Evolutionary conservation across 2,888 invertebrate genomes (phyloP), one percentile per base, ranked within the genome.

Genomic region (Helicoverpa assulta): DNA sequence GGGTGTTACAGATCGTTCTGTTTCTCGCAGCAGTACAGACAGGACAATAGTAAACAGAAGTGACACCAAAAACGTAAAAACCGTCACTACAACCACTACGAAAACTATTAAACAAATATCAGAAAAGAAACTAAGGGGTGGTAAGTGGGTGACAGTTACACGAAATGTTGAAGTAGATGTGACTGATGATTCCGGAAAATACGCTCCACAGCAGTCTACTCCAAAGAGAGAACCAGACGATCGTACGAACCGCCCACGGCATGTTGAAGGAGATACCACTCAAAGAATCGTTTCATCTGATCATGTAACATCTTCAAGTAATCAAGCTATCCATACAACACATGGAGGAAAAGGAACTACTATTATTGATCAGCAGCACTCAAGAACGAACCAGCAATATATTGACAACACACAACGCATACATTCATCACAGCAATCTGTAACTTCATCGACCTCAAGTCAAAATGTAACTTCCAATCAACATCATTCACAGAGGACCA

Each of bases 161-260:
- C 92, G 96, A 79, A 96, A 97, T 84, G 96, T 97, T 90, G 97
- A 97, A 90, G 97, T 98, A 0, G 97, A 97, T 70, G 96, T 97
- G 65, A 76, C 78, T 59, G 87, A 86, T 40, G 86, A 91, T 58
- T 80, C 80, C 14, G 86, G 81, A 57, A 86, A 79, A 70, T 64
- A 76, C 10, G 65, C 65, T 29, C 70, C 80, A 7, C 81, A 73
- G 54, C 72, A 73, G 33, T 66, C 71, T 43, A 64, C 80, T 59
- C 54, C 67, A n/a, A 80, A 73, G 47, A 79, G 81, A 77, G 82
- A 81, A n/a, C 70, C 76, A 53, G 85, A 85, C 53, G 84, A 86
- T 50, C 82, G 78, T 40, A 67, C 76, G 19, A 76, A 71, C n/a
- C 86, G 84, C n/a, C 62, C 71, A 14, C 72, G 72, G 37, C 83